Base-by-base conservation (phyloP, 2,113 vertebrate genomes). In the Melanocharis versteri region DNA sequence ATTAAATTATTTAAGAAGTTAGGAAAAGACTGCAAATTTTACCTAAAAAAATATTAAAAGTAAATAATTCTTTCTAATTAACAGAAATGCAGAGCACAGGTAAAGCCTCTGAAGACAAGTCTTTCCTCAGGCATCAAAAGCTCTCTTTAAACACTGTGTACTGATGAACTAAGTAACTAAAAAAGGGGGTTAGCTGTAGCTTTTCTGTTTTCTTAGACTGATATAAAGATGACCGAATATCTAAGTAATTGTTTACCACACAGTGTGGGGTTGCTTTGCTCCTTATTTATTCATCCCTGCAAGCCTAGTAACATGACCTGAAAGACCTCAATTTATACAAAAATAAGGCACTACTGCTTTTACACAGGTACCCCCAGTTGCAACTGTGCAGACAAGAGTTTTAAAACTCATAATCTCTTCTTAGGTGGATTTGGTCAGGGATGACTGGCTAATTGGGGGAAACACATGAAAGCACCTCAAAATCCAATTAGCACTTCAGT, bases 401-500 rank as follows among this genome's bases (percentile, higher is more conserved):
- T 97, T 97, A 94, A 97, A 97, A 98, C 91, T 95, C 96, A 93
- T 97, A 98, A 98, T 98, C 97, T 98, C 94, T 96, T 96, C 97
- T 97, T 97, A 97, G 97, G 96, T 95, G 85, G 96, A 98, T 97
- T 98, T 98, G 54, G 96, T 97, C 97, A 97, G 96, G 97, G 97
- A 98, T 97, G 98, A 98, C 95, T 97, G 97, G 91, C 96, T 98
- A 98, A 98, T 98, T 98, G 97, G 96, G 96, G 66, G 84, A 98
- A 95, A 97, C 96, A 98, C 97, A 98, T 98, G 97, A 98, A 98
- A 98, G 98, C 95, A 97, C 97, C 98, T 98, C 96, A 97, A 97
- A 98, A 98, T 98, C 98, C 98, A 98, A 98, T 98, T 98, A 98
- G 98, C 97, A 98, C 98, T 98, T 98, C 96, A 98, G 97, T 98